Evolutionary conservation across 2,888 invertebrate genomes (phyloP).

Genomic region (Pristionchus japonicus): DNA sequence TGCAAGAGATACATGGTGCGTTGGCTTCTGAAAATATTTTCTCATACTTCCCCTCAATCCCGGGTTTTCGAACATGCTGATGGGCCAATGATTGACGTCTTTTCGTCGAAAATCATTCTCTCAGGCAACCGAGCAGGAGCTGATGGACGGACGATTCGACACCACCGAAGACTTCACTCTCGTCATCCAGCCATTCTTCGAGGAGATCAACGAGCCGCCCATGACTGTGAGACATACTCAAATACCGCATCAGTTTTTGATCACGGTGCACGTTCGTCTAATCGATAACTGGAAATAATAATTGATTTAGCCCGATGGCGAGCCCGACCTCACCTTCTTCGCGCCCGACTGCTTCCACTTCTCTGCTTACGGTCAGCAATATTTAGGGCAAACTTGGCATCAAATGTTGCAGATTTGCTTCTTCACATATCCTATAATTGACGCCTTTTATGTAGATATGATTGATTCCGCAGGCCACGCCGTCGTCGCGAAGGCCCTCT

Average conservation of each 20-base stretch:
- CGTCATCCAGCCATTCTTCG: conserved; percentile 69
- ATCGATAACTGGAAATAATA: no score
- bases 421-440: background rate
- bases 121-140: background rate
- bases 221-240: conserved; percentile 45
- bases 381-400: no score
- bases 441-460: background rate
- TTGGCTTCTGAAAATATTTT: no score
- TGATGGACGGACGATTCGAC: conserved; percentile 54
- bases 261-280: no score
- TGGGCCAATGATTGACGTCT: no score
- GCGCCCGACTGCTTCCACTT: conserved; percentile 69
- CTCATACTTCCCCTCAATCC: no score
- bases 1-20: conserved; percentile 62
- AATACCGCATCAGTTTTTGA: no score
- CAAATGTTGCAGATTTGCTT: no score
- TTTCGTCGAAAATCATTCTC: background rate
- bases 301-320: conserved; percentile 51
- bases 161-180: conserved; percentile 65
- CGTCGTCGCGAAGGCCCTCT: conserved; percentile 57
- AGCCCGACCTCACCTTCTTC: conserved; percentile 63
- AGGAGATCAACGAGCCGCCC: conserved; percentile 60
- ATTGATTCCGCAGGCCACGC: conserved; percentile 52
- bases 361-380: conserved; percentile 47
- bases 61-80: no score